Base-by-base conservation (phyloP, 1,140 invertebrate species). In the Pantala flavescens region DNA sequence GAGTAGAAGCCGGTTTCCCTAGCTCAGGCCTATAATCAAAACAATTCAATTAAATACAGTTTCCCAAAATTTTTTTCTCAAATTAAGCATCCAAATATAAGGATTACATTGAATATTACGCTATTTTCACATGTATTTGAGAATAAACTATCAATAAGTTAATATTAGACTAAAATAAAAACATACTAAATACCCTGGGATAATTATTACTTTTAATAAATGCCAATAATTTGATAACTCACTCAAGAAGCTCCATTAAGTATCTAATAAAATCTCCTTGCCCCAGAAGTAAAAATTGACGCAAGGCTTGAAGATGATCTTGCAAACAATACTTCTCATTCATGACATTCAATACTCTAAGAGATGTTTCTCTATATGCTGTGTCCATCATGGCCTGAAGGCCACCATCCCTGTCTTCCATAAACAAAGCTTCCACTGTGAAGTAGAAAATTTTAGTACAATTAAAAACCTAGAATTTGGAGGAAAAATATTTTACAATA, bases 251-350 rank as follows among this genome's bases (percentile, higher is more conserved):
- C 79, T 96, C 93, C 87, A 98, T 92, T 23, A 98, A 87, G 81
- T 96, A 91, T 79, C 93, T 88, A 78, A 97, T 95, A 82, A 98
- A 98, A 84, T 98, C 96, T 12, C 96, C 96, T 85, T 98, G 96
- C 19, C 95, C 95, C 7, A 98, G 86, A 36, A 98, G 84, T 76
- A 98, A 85, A 83, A 98, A 98, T 73, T 92, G 87, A 76, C 95
- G 88, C 81, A 98, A 90, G 9, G 94, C 96, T 77, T 94, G 91
- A 55, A 98, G 86, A 85, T 98, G 96, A 82, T 95, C 91, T 79
- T 96, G 86, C 70, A 98, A 87, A 78, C 95, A 91, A 84, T 95
- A 97, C 76, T 95, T 90, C 76, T 91, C 88, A 75, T 91, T 90
- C 74, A 98, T 86, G 75, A 96, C 90, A 78, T 94, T 90, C 74